Percentiles rank a stretch among this genome's conserved stretches.
Conservation (phyloP, 2,888 invertebrate genomes). For the Aradus depressus region DNA sequence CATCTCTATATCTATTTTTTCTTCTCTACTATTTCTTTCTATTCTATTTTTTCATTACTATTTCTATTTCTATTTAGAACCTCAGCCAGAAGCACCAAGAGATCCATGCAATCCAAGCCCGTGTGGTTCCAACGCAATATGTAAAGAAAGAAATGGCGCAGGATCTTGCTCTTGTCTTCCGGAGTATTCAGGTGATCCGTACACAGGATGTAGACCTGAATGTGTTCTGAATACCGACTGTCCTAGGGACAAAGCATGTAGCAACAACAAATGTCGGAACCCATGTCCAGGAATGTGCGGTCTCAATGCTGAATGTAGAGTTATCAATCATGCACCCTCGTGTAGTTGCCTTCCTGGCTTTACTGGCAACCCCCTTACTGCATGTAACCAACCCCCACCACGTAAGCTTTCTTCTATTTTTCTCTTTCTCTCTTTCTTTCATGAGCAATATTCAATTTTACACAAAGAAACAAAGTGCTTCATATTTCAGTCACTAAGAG, state of each 20-base stretch:
- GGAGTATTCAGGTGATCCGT: constrained; percentile 67
- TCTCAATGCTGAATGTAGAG: constrained; percentile 61
- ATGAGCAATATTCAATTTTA: background rate
- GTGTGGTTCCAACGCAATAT: constrained; percentile 68
- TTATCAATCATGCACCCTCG: constrained; percentile 63
- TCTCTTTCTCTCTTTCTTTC: background rate
- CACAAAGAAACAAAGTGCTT: background rate
- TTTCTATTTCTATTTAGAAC: constrained; percentile 6
- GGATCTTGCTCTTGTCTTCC: constrained; percentile 65
- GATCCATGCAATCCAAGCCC: constrained; percentile 68
- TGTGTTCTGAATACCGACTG: constrained; percentile 70
- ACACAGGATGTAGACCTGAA: constrained; percentile 67
- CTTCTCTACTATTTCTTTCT: background rate
- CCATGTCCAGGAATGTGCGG: constrained; percentile 70
- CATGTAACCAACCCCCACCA: constrained; percentile 42
- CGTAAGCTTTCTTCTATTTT: constrained; percentile 38
- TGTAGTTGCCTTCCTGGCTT: constrained; percentile 63
- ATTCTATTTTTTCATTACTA: constrained; percentile 7
- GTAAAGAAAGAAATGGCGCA: constrained; percentile 60
- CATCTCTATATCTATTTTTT: constrained; percentile 15
- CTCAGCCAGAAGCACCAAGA: constrained; percentile 43
- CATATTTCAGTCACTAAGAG: too few relatives aligned
- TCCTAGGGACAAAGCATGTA: constrained; percentile 56
- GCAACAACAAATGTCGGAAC: constrained; percentile 65
- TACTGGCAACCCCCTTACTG: constrained; percentile 57